Evolutionary conservation across 2,888 invertebrate species (phyloP).

Genomic region (Rapana venosa): DNA sequence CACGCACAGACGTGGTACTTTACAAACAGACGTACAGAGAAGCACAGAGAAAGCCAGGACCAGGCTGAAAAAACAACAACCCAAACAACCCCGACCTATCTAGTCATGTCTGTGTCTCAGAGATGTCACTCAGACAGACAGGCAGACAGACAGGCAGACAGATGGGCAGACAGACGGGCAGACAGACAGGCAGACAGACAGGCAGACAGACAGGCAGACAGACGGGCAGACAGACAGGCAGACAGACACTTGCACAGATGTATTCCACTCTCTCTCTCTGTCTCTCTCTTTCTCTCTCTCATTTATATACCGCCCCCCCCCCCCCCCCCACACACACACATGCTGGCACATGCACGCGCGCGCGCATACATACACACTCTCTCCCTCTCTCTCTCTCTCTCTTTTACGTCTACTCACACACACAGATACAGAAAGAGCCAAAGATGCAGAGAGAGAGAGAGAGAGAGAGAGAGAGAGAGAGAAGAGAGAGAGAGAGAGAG

Average conservation of each 20-base stretch:
- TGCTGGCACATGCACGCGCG: too few species aligned
- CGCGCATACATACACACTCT: background rate
- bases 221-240: too few species aligned
- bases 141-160: background rate
- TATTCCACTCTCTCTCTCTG: constrained; percentile 2
- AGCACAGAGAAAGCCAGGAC: too few species aligned
- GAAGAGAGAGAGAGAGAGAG: background rate
- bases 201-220: background rate
- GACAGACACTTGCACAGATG: too few species aligned
- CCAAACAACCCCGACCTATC: too few species aligned
- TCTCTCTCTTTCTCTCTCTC: constrained; percentile 18
- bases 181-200: background rate
- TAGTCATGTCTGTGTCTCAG: background rate
- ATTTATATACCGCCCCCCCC: background rate
- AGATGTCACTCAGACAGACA: background rate
- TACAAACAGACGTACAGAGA: too few species aligned
- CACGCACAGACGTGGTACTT: too few species aligned
- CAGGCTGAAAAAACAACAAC: too few species aligned
- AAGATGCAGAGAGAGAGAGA: background rate
- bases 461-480: background rate
- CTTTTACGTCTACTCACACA: background rate
- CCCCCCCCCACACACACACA: background rate
- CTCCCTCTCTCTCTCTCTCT: background rate
- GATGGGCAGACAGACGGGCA: background rate
- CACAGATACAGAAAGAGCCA: background rate